A percentile compares a stretch with the other conserved stretches of the same genome.
Evolutionary conservation across 2,113 vertebrate genomes (phyloP).

Genomic region (Grammomys surdaster): DNA sequence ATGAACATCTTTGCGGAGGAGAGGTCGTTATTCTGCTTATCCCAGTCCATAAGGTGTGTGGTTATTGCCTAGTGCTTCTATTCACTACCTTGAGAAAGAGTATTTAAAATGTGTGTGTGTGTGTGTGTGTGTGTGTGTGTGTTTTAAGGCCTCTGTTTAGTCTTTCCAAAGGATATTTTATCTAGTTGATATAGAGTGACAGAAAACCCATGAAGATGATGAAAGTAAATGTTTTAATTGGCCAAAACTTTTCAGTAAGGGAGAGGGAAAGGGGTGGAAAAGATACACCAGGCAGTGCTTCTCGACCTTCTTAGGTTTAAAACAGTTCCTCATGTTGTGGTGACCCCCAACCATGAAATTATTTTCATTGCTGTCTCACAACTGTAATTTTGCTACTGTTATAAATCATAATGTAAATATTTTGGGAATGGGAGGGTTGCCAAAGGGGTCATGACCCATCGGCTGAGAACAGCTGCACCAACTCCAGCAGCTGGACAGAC

Average conservation of each 20-base stretch:
- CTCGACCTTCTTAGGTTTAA: not conserved
- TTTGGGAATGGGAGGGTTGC: not conserved
- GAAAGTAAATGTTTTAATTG: conserved; percentile 53
- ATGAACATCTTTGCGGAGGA: not conserved
- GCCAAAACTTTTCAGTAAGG: conserved; percentile 31
- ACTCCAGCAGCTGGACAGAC: not conserved
- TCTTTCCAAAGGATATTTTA: conserved; percentile 54
- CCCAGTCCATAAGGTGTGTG: not conserved
- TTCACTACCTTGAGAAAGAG: conserved; percentile 1
- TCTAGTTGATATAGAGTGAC: conserved; percentile 6
- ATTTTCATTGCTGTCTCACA: not conserved
- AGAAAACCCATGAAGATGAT: conserved; percentile 53
- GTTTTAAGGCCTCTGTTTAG: not conserved
- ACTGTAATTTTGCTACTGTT: not conserved
- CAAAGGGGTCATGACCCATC: not conserved
- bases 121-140: not conserved
- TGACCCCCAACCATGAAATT: not conserved
- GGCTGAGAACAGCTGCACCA: not conserved
- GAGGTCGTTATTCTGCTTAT: not conserved
- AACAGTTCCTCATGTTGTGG: not conserved
- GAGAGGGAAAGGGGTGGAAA: not conserved
- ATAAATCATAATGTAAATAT: not conserved
- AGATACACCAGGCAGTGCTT: not conserved
- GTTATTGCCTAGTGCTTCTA: not conserved
- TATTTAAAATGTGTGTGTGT: not conserved